Base-by-base conservation (phyloP, 1,140 invertebrate genomes). In the Zophobas morio region DNA sequence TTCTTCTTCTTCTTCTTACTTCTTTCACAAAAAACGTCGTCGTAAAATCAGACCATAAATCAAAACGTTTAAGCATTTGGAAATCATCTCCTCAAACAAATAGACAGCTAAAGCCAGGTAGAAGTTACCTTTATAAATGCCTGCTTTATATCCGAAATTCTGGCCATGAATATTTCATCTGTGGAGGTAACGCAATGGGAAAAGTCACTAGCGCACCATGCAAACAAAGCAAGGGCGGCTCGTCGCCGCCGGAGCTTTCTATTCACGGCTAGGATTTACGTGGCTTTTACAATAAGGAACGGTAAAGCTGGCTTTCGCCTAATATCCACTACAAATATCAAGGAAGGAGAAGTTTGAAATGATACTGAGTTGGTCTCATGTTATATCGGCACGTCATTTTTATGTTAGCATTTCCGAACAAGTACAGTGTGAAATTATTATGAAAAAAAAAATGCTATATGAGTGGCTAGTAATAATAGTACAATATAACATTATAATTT, bases 31-130 rank as follows among this genome's bases (percentile, higher is more conserved):
- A n/a, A 20, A 40, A 66, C 60, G 60, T 66, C 39, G 6, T 66
- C 60, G 39, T 66, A 46, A 66, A 66, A 66, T 66, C 60, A 40
- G n/a, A 1, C 42, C 60, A 37, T 66, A 66, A 66, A 66, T 66
- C 60, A 66, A 66, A 66, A 66, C 39, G 60, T 66, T 66, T n/a
- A 33, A 42, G 39, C 60, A 46, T 66, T 66, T 66, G 8, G 60
- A 66, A 66, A 33, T 66, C 60, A 66, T 66, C 60, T 66, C 8
- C 60, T 66, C 60, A 66, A 66, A 66, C 60, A 66, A 66, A 66
- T 66, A 66, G 60, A 66, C 60, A 66, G 36, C 33, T 39, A 66
- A 66, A 66, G 60, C 39, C 60, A 66, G 60, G 60, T 66, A 66
- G 35, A 66, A 66, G 37, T 66, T 66, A 66, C 60, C 60, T 40